phyloP scores from a whole-genome alignment of 2,888 invertebrate species.

The Geotrupes spiniger region DNA sequence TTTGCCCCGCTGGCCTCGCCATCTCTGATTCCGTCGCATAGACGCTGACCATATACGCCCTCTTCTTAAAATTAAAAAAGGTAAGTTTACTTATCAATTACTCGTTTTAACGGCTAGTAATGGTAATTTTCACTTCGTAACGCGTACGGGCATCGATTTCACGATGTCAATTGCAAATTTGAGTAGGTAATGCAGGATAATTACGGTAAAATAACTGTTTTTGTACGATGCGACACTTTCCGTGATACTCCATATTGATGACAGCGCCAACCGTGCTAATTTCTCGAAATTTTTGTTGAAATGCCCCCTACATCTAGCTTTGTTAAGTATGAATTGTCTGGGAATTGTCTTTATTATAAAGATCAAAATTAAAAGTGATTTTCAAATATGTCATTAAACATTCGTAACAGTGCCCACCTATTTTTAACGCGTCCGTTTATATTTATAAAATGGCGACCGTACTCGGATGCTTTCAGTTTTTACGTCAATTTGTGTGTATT shows the following conservation, averaged over 20 bases:
- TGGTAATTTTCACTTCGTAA: background rate
- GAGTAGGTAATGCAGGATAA: slow-evolving; percentile 1
- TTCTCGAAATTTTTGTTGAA: slow-evolving; percentile 64
- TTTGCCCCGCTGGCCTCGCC: slow-evolving; percentile 49
- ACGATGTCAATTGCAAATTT: slow-evolving; percentile 3
- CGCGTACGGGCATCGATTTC: background rate
- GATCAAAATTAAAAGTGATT: slow-evolving; percentile 13
- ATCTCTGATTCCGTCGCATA: slow-evolving; percentile 50
- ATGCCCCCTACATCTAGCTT: slow-evolving; percentile 59
- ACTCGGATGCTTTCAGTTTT: slow-evolving; percentile 18
- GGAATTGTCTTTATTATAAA: slow-evolving; percentile 37
- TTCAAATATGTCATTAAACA: slow-evolving; percentile 12
- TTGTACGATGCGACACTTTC: slow-evolving; percentile 33
- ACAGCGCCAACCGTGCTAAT: slow-evolving; percentile 69
- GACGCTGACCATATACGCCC: slow-evolving; percentile 53
- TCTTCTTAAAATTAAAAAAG: slow-evolving; percentile 53
- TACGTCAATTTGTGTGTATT: slow-evolving; percentile 20
- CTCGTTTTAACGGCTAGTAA: background rate
- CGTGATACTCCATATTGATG: slow-evolving; percentile 57
- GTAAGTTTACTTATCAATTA: slow-evolving; percentile 35
- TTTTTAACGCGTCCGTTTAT: slow-evolving; percentile 33
- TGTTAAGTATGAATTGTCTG: slow-evolving; percentile 52
- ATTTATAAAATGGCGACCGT: slow-evolving; percentile 39
- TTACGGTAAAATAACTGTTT: slow-evolving; percentile 17
- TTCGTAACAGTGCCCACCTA: slow-evolving; percentile 24